phyloP scores from a whole-genome alignment of 2,113 vertebrate genomes.

The Scomber scombrus region DNA sequence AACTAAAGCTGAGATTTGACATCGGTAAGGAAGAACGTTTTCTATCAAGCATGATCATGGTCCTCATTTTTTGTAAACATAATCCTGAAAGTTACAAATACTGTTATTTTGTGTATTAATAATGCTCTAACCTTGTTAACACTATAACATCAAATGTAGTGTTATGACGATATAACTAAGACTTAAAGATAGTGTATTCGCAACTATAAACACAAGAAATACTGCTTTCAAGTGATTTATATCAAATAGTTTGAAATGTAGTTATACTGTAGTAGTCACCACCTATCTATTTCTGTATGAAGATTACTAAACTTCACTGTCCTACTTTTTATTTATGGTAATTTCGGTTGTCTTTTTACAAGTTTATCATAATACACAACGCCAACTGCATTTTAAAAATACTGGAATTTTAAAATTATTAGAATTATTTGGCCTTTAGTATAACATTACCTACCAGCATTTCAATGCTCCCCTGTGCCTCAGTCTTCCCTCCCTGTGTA shows the following conservation, averaged over 20 bases:
- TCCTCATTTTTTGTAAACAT: neutral
- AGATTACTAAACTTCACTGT: neutral
- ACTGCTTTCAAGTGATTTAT: neutral
- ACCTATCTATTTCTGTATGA: constrained; percentile 1
- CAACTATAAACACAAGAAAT: constrained; percentile 4
- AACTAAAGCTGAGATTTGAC: neutral
- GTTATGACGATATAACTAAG: neutral
- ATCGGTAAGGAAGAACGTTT: neutral
- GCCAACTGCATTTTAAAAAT: neutral
- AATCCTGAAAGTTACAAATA: neutral
- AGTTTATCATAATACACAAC: neutral
- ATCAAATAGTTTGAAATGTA: neutral
- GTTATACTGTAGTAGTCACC: neutral
- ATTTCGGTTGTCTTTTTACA: neutral
- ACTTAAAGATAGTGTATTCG: neutral
- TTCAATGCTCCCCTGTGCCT: neutral
- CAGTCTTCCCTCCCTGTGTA: neutral
- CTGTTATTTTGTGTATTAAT: neutral
- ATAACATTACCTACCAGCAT: neutral
- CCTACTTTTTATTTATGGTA: constrained; percentile 1
- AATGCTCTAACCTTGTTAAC: constrained; percentile 2
- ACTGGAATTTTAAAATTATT: neutral
- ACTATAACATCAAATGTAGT: neutral
- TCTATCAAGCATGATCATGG: neutral
- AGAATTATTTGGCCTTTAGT: neutral